These are phyloP conservation scores for Agelaius tricolor DNA, from an alignment of 2,113 vertebrate species.

Conservation along the genomic window DNA sequence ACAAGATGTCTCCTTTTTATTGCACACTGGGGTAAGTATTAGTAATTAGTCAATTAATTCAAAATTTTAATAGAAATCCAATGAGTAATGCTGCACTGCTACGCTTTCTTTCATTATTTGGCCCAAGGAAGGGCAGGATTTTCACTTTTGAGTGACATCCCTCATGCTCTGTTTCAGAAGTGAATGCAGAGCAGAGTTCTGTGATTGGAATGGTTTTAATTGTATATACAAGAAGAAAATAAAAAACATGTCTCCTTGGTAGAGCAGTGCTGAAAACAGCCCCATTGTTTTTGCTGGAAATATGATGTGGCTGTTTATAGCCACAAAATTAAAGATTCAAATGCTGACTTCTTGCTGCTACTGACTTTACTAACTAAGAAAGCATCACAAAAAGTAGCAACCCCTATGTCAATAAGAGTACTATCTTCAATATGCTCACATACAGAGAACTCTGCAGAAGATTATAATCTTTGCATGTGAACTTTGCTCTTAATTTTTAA, in stretches of 20 bases:
- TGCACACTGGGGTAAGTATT: neutral
- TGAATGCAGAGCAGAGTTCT: conserved; percentile 25
- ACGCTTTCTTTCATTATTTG: conserved; percentile 42
- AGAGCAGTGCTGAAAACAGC: conserved; percentile 40
- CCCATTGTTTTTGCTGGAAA: conserved; percentile 45
- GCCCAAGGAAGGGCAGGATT: conserved; percentile 13
- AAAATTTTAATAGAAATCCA: conserved; percentile 17
- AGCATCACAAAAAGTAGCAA: conserved; percentile 10
- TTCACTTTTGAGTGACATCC: conserved; percentile 54
- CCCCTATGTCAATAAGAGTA: neutral
- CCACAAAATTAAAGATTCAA: conserved; percentile 66
- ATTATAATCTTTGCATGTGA: neutral
- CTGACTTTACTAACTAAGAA: conserved; percentile 35
- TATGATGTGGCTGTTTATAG: conserved; percentile 58
- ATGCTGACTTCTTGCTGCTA: conserved; percentile 55
- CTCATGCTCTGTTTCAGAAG: conserved; percentile 50
- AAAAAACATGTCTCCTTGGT: conserved; percentile 38
- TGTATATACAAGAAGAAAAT: conserved; percentile 52
- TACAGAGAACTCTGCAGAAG: neutral
- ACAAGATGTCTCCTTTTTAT: conserved; percentile 21
- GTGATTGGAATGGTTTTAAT: conserved; percentile 54
- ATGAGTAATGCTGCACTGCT: conserved; percentile 16
- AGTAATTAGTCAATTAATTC: conserved; percentile 14
- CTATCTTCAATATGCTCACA: neutral
- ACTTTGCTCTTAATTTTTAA: neutral